These are phyloP conservation scores for Lethrus apterus DNA, from an alignment of 1,140 invertebrate species.

Conservation along the genomic window DNA sequence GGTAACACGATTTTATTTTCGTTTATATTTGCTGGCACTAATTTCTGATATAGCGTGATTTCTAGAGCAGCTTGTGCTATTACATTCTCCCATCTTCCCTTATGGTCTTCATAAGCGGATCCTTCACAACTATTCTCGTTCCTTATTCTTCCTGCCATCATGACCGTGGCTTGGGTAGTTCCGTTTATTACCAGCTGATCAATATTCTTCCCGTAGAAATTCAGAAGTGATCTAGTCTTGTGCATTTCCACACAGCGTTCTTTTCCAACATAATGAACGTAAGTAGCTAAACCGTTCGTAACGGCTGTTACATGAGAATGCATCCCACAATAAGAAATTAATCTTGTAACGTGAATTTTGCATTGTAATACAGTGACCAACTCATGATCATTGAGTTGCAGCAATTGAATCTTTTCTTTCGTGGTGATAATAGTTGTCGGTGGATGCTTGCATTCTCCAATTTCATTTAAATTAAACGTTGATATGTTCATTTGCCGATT, in stretches of 20 bases:
- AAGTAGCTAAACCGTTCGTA: background rate
- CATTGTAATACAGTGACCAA: background rate
- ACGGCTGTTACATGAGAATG: background rate
- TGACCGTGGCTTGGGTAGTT: background rate
- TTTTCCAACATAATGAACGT: background rate
- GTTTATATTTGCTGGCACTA: background rate
- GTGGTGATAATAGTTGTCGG: background rate
- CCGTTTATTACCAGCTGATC: background rate
- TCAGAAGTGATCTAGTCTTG: background rate
- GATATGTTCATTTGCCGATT: background rate
- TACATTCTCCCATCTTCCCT: background rate
- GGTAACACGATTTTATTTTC: background rate
- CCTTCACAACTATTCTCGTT: background rate
- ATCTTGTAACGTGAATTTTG: background rate
- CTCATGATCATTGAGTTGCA: background rate
- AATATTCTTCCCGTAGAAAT: background rate
- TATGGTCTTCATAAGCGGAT: background rate
- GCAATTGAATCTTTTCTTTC: background rate
- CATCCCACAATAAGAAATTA: background rate
- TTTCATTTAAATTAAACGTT: background rate
- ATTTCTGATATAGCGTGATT: background rate
- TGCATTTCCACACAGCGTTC: background rate
- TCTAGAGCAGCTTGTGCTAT: background rate
- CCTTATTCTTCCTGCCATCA: background rate
- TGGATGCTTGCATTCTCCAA: background rate